These are phyloP conservation scores for Drosophila guanche DNA, from an alignment of 1,140 invertebrate species.

Conservation along the genomic window DNA sequence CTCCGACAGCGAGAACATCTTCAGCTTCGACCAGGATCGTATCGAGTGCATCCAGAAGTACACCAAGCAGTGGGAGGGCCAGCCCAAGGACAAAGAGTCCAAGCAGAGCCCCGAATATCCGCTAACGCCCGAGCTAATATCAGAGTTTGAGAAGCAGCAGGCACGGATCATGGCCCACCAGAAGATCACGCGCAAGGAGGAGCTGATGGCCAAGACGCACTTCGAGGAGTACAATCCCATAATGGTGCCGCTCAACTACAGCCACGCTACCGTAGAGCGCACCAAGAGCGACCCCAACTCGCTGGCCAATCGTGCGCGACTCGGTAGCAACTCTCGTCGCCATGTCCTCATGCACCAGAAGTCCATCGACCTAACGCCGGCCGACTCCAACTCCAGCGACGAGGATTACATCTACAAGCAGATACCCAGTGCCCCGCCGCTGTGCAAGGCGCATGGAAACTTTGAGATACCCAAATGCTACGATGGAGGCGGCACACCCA, in stretches of 20 bases:
- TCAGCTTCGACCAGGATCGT: conserved; percentile 88
- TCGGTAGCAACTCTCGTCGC: conserved; percentile 88
- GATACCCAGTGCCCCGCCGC: conserved; percentile 88
- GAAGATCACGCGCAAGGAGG: conserved; percentile 86
- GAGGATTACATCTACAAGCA: conserved; percentile 90
- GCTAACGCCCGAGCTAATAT: conserved; percentile 84
- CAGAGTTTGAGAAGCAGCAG: conserved; percentile 86
- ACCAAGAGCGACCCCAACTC: conserved; percentile 93
- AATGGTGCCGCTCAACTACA: conserved; percentile 81
- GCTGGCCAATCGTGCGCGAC: conserved; percentile 87
- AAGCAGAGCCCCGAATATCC: conserved; percentile 82
- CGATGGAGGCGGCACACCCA: conserved; percentile 50
- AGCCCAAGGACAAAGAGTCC: conserved; percentile 83
- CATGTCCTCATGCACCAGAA: conserved; percentile 93
- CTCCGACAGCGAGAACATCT: conserved; percentile 86
- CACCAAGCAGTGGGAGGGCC: conserved; percentile 85
- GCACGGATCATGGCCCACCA: conserved; percentile 81
- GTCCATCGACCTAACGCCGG: conserved; percentile 92
- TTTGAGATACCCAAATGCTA: conserved; percentile 87
- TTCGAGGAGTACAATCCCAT: conserved; percentile 87
- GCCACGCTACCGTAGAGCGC: conserved; percentile 89
- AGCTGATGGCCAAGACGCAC: conserved; percentile 87
- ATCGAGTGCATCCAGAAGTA: conserved; percentile 88
- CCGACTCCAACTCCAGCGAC: conserved; percentile 89
- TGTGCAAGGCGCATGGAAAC: conserved; percentile 87